Base-by-base conservation (phyloP, 1,140 invertebrate genomes). In the Medauroidea extradentata region DNA sequence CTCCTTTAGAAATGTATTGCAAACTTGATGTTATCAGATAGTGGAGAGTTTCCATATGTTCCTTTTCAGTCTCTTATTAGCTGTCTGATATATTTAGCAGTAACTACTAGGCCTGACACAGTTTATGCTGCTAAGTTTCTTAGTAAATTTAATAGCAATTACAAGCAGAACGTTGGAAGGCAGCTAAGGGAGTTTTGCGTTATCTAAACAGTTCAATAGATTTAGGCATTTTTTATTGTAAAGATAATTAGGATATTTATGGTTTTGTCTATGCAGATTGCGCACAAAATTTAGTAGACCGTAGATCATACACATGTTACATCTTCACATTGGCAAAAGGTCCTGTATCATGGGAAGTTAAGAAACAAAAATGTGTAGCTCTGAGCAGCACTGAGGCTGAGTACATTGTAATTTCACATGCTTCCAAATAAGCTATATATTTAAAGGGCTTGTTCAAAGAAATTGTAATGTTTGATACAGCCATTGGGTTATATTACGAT, bases 301-400 rank as follows among this genome's bases (percentile, higher is more conserved):
- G 67, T 52, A 58, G 54, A 63, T 69, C 66, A 16, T 65, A 61
- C 16, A 70, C 68, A n/a, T n/a, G n/a, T n/a, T n/a, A n/a, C n/a
- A 50, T 73, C 0, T 71, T 72, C 55, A 25, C 63, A 2, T 41
- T 72, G 4, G 59, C 23, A 43, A 60, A 75, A n/a, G n/a, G 71
- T 24, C 70, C 77, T 50, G 74, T 80, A 53, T 75, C 73, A n/a
- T 83, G 76, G 63, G 74, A 77, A 67, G 75, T 76, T 62, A 76
- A 71, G 27, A 78, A 74, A 64, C 80, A 81, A 56, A 71, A 67
- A 38, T 74, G 75, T 7, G 73, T 76, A 23, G 77, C 77, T 7
- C 60, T 77, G 44, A 76, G 72, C 18, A 73, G 71, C 3, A 77
- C 74, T 11, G 79, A 73, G 51, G 77, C 69, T 14, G 71, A 74